phyloP scores from a whole-genome alignment of 2,888 invertebrate species.

The Campopleginae sp. region DNA sequence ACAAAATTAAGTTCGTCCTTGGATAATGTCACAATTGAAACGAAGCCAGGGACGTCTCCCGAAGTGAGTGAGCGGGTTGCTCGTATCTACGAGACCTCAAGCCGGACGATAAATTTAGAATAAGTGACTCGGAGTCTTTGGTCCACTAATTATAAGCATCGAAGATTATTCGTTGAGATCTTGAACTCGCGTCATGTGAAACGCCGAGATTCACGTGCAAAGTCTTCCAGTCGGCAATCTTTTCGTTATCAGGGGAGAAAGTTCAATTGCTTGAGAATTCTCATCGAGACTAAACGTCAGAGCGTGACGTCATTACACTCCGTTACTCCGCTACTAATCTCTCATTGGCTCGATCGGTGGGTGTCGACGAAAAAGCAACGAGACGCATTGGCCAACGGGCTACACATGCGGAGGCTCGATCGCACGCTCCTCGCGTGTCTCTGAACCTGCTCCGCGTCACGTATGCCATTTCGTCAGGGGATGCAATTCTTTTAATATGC shows the following conservation, averaged over 20 bases:
- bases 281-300: constrained; percentile 7
- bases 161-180: neutral
- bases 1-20: constrained; percentile 64
- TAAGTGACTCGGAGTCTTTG: neutral
- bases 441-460: constrained; percentile 41
- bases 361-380: constrained; percentile 20
- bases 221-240: neutral
- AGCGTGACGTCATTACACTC: constrained; percentile 14
- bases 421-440: constrained; percentile 3
- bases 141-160: neutral
- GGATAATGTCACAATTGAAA: constrained; percentile 67
- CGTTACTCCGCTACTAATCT: constrained; percentile 15
- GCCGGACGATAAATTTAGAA: constrained; percentile 47
- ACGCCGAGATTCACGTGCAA: neutral
- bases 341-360: constrained; percentile 38
- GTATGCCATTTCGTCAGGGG: constrained; percentile 29
- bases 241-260: constrained; percentile 17
- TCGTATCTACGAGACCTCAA: constrained; percentile 43
- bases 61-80: constrained; percentile 35
- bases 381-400: constrained; percentile 12
- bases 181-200: neutral
- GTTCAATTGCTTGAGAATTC: constrained; percentile 26
- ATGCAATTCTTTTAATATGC: neutral
- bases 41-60: constrained; percentile 65
- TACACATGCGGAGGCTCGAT: constrained; percentile 41